Percentiles rank a stretch among this genome's conserved stretches.
Conservation (phyloP, 2,113 vertebrate genomes). For the Gracilinanus agilis region DNA sequence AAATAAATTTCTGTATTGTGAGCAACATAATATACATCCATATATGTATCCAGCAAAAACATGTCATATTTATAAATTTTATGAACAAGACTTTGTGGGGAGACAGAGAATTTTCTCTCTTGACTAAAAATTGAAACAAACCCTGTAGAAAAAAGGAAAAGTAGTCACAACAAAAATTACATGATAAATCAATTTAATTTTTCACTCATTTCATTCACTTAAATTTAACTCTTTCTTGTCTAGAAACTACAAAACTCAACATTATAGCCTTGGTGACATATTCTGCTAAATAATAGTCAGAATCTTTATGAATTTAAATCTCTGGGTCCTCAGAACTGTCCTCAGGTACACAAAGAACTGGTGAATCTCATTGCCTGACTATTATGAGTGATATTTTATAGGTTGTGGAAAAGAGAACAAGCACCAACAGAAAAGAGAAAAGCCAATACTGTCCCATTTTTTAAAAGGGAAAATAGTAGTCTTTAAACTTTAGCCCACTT, state of each 20-base stretch:
- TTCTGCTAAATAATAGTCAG: background rate
- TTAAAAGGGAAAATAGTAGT: background rate
- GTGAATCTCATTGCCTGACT: background rate
- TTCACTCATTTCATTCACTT: background rate
- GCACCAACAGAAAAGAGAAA: background rate
- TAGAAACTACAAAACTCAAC: background rate
- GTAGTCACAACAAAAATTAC: background rate
- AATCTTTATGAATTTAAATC: background rate
- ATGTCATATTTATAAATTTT: background rate
- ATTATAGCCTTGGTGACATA: background rate
- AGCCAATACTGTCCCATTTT: background rate
- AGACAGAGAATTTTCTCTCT: background rate
- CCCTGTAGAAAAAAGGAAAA: background rate
- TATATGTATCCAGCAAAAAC: background rate
- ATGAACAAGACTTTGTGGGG: background rate
- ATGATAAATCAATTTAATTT: background rate
- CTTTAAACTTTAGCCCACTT: background rate
- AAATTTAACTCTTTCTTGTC: background rate
- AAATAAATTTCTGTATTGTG: conserved; percentile 42
- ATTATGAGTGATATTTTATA: background rate
- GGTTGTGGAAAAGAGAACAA: background rate
- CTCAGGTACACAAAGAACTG: background rate
- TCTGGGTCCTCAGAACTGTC: background rate
- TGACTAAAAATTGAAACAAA: conserved; percentile 31
- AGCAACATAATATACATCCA: conserved; percentile 16